Base-by-base conservation (phyloP, 1,140 invertebrate species). In the Tribolium castaneum region DNA sequence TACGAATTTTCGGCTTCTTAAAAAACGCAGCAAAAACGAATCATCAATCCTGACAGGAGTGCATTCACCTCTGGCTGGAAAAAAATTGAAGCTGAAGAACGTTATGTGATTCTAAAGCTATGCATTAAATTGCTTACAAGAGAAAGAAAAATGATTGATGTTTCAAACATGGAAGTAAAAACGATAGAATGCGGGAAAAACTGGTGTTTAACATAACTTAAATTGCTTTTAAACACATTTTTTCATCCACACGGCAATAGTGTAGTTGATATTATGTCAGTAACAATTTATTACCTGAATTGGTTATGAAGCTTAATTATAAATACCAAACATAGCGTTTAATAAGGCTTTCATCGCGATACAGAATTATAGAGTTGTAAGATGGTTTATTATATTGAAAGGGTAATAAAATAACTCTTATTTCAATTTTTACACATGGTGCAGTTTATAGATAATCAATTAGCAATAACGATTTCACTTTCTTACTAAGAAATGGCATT, bases 1-100 rank as follows among this genome's bases (percentile, higher is more conserved):
- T 84, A 94, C 91, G 86, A 96, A 97, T 85, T 93, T 92, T 78
- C 95, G 90, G 0, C 94, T 94, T 78, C 96, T 89, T 34, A 98
- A 88, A 87, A 97, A 97, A 83, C 93, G 90, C n/a, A 96, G 86
- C 16, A 98, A 87, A 86, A 94, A 97, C 5, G 90, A 90, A 84
- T 96, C 94, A 85, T 97, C 96, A 86, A 91, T 94, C 34, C 94
- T 88, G 77, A 93, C 90, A 0, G 94, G 93, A 30, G 88, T 89
- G 80, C 93, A 93, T 81, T 94, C 92, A 12, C 93, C 93, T 70
- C 89, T 90, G 82, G 93, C 94, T 94, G 87, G 6, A 88, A 88
- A 77, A 83, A 74, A 74, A 39, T 56, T 62, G 14, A 5, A 62
- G n/a, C 2, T 45, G 39, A 45, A 45, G 39, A n/a, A 45, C 39